phyloP scores from a whole-genome alignment of 2,113 vertebrate genomes.

The Cervus canadensis region DNA sequence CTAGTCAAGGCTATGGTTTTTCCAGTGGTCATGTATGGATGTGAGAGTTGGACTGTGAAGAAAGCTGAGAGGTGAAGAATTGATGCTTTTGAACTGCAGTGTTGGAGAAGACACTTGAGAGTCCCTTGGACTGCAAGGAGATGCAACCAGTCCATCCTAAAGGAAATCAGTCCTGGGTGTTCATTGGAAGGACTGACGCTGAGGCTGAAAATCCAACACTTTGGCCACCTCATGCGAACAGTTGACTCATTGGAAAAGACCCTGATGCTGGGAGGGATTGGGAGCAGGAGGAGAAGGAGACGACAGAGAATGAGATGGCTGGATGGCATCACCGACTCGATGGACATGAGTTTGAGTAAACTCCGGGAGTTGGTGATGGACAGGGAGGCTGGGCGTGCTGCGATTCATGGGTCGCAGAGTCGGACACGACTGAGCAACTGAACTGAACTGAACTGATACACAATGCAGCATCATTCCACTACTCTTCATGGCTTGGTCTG shows the following conservation, averaged over 20 bases:
- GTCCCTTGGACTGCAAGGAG: not conserved
- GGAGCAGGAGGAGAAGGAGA: not conserved
- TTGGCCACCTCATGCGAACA: not conserved
- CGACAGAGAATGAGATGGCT: not conserved
- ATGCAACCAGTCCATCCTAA: not conserved
- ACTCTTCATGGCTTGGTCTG: not conserved
- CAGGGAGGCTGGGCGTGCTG: not conserved
- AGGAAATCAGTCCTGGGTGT: not conserved
- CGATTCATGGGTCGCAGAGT: not conserved
- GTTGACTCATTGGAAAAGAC: not conserved
- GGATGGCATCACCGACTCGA: rapidly evolving
- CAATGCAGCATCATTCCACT: not conserved
- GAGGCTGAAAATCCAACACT: not conserved
- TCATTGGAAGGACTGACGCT: not conserved
- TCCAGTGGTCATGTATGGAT: not conserved
- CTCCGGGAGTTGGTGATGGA: not conserved
- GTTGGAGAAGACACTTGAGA: not conserved
- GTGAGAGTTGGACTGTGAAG: not conserved
- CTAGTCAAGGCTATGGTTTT: not conserved
- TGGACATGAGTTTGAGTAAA: not conserved
- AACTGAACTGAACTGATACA: not conserved
- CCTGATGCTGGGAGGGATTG: not conserved
- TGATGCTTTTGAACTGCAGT: not conserved
- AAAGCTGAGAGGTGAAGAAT: not conserved
- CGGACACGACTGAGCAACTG: rapidly evolving